Evolutionary conservation across 1,140 invertebrate species (phyloP).

Genomic region (Drosophila tsacasi): DNA sequence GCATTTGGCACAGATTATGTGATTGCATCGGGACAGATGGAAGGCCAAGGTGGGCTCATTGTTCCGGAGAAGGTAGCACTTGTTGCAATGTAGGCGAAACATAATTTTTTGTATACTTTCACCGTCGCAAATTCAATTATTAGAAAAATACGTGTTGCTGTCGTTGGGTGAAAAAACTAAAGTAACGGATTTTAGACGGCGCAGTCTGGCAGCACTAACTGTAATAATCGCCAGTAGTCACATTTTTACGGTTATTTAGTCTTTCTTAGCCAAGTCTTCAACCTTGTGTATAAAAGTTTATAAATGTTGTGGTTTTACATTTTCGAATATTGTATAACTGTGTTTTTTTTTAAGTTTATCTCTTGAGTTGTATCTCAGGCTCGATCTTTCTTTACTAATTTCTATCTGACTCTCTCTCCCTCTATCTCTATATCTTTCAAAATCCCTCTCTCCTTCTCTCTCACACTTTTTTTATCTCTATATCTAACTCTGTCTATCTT

Average conservation of each 20-base stretch:
- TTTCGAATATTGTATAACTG: too few relatives aligned
- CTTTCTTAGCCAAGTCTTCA: not conserved
- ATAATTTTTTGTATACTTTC: slow-evolving; percentile 1
- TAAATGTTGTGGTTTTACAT: not conserved
- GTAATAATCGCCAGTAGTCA: not conserved
- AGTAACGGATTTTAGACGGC: slow-evolving; percentile 9
- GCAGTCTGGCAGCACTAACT: slow-evolving; percentile 6
- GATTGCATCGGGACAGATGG: slow-evolving; percentile 42
- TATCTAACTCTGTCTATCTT: too few relatives aligned
- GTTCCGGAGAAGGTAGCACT: slow-evolving; percentile 17
- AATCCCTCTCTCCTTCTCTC: too few relatives aligned
- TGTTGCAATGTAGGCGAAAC: slow-evolving; percentile 58
- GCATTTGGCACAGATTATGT: slow-evolving; percentile 47
- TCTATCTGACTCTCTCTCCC: too few relatives aligned
- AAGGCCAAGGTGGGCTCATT: not conserved
- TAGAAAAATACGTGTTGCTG: not conserved
- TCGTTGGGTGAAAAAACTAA: not conserved
- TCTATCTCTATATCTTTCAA: too few relatives aligned
- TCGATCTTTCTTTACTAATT: too few relatives aligned
- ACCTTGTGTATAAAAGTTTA: not conserved
- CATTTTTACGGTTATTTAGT: not conserved
- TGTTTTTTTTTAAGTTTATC: too few relatives aligned
- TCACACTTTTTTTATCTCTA: too few relatives aligned
- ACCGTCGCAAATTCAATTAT: not conserved
- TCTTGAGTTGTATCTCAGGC: too few relatives aligned